phyloP scores from a whole-genome alignment of 2,888 invertebrate species.

The Agelastica alni region DNA sequence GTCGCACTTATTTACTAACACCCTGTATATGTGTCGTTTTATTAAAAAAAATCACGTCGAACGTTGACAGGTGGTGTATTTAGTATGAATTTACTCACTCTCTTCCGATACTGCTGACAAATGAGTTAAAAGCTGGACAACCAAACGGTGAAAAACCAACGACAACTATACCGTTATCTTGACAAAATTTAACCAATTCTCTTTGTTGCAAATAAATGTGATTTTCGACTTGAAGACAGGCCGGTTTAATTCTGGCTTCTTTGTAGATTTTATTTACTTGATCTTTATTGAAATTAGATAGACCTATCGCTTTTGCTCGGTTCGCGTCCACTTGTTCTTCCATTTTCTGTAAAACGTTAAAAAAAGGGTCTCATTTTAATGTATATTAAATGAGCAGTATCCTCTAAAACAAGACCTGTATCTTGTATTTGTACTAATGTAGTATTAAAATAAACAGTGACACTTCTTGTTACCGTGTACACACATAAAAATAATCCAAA shows the following conservation, averaged over 20 bases:
- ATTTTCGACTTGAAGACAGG: constrained; percentile 67
- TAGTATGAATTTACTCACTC: constrained; percentile 18
- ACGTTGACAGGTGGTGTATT: too few species aligned
- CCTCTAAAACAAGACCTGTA: too few species aligned
- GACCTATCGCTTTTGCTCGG: constrained; percentile 75
- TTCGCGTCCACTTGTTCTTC: constrained; percentile 71
- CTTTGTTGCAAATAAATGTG: constrained; percentile 59
- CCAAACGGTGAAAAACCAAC: constrained; percentile 58
- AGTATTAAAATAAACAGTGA: too few species aligned
- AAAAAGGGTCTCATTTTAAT: too few species aligned
- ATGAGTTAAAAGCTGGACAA: constrained; percentile 55
- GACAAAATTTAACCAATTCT: constrained; percentile 43
- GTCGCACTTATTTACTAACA: too few species aligned
- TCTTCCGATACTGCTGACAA: constrained; percentile 12
- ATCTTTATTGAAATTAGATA: constrained; percentile 79
- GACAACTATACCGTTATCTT: constrained; percentile 22
- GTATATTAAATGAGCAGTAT: too few species aligned
- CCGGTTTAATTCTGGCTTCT: constrained; percentile 62
- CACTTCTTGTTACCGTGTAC: too few species aligned
- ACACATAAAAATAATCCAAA: too few species aligned
- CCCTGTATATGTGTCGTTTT: too few species aligned
- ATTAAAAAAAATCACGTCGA: too few species aligned
- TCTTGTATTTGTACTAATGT: too few species aligned
- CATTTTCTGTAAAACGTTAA: constrained; percentile 63
- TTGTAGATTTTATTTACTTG: constrained; percentile 69